phyloP scores from a whole-genome alignment of 2,888 invertebrate genomes.

The Aquatica leii region DNA sequence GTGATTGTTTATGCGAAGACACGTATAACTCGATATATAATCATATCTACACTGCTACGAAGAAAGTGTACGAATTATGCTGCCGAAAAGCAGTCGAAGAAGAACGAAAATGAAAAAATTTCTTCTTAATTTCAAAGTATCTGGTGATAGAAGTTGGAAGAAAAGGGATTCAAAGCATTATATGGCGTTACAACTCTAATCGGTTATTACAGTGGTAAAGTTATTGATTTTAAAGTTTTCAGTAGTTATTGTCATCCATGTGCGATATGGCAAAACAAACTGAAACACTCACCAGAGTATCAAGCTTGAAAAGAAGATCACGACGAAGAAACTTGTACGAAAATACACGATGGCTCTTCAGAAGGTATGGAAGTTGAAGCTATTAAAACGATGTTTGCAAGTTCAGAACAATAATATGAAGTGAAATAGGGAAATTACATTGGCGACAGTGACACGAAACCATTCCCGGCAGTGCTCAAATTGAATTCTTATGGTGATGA shows the following conservation, averaged over 20 bases:
- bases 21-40: no score
- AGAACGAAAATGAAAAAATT: no score
- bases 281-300: constrained; percentile 2
- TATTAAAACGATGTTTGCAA: neutral
- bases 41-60: no score
- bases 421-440: neutral
- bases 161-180: neutral
- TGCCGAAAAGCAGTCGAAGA: no score
- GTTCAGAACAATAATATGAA: neutral
- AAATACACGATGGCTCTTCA: neutral
- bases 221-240: neutral
- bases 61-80: no score
- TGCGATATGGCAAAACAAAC: neutral
- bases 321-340: neutral
- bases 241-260: neutral
- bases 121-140: no score
- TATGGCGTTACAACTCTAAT: neutral
- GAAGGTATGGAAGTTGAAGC: neutral
- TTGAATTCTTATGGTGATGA: neutral
- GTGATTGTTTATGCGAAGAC: no score
- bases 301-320: neutral
- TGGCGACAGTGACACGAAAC: neutral
- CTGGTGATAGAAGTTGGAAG: no score
- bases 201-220: no score
- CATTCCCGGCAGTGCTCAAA: neutral